Base-by-base conservation (phyloP, 2,113 vertebrate genomes). In the Anser brachyrhynchus region DNA sequence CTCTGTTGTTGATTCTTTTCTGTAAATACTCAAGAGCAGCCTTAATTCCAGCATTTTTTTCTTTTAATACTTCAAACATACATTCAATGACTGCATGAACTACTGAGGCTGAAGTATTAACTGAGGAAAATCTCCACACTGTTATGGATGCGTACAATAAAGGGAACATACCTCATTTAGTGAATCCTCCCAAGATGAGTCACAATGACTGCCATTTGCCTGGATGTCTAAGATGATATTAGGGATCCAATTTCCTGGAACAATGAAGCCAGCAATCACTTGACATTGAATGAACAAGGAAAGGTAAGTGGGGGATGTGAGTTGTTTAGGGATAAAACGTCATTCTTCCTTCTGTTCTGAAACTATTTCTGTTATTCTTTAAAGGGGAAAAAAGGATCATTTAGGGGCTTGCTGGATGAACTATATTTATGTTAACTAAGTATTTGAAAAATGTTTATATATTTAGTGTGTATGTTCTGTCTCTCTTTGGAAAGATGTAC, bases 181-280 rank as follows among this genome's bases (percentile, higher is more conserved):
- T 61, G 98, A 98, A 87, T 97, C 96, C 67, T 99, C 98, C 97
- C 98, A 98, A 37, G 98, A 97, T 46, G 98, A 97, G 81, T 98
- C 97, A 71, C 98, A 97, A 52, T 99, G 99, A 96, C 98, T 98
- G 72, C 98, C 98, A 55, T 97, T 99, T 66, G 98, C 97, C 65
- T 97, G 99, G 84, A 99, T 84, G 88, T 99, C 98, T 93, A 99
- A 96, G 94, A 99, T 96, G 75, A 99, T 96, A 54, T 87, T 98
- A 79, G 98, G 98, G 59, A 81, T 85, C 74, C 96, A 80, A 71
- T 97, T 90, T 87, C 97, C 99, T 99, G 94, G 69, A 98, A 97
- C 7, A 91, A 86, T 19, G 46, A 72, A 93, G 67, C 51, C 55
- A 37, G 33, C 1, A 2, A 64, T 92, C 79, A 95, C 23, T 92